A percentile compares a stretch with the other conserved stretches of the same genome.
phyloP scores from a whole-genome alignment of 2,888 invertebrate species.

The Eucera pruinosa region DNA sequence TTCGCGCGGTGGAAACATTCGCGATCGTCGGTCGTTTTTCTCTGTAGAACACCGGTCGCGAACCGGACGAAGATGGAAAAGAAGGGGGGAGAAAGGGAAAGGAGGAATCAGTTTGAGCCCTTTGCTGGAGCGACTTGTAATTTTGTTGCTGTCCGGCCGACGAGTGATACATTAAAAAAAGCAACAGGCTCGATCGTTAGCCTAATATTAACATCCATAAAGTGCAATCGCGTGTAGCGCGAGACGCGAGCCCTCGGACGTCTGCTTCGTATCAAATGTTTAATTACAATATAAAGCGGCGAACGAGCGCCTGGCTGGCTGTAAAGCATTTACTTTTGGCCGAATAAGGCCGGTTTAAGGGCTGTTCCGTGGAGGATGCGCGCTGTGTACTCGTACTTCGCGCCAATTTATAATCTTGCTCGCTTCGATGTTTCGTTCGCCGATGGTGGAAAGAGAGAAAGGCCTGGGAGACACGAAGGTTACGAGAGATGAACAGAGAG shows the following conservation, averaged over 20 bases:
- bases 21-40: conserved; percentile 27
- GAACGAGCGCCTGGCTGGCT: conserved; percentile 1
- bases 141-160: conserved; percentile 23
- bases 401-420: conserved; percentile 65
- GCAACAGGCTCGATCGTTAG: conserved; percentile 37
- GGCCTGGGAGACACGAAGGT: conserved; percentile 33
- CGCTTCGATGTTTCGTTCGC: conserved; percentile 24
- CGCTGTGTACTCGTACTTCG: conserved; percentile 22
- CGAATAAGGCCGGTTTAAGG: conserved; percentile 38
- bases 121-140: conserved; percentile 15
- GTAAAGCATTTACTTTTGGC: conserved; percentile 19
- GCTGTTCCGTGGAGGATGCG: conserved; percentile 11
- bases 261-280: conserved; percentile 26
- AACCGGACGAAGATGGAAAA: not conserved
- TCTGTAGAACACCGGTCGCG: not conserved
- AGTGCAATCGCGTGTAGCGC: conserved; percentile 29
- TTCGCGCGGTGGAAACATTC: conserved; percentile 37
- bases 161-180: conserved; percentile 27
- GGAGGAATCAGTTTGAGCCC: not conserved
- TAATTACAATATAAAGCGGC: conserved; percentile 44
- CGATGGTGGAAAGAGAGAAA: not conserved
- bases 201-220: conserved; percentile 50
- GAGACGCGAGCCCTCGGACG: conserved; percentile 6
- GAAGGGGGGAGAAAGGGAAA: not conserved
- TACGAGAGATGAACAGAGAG: conserved; percentile 8